phyloP scores from a whole-genome alignment of 2,113 vertebrate species.

The Neotragus moschatus region DNA sequence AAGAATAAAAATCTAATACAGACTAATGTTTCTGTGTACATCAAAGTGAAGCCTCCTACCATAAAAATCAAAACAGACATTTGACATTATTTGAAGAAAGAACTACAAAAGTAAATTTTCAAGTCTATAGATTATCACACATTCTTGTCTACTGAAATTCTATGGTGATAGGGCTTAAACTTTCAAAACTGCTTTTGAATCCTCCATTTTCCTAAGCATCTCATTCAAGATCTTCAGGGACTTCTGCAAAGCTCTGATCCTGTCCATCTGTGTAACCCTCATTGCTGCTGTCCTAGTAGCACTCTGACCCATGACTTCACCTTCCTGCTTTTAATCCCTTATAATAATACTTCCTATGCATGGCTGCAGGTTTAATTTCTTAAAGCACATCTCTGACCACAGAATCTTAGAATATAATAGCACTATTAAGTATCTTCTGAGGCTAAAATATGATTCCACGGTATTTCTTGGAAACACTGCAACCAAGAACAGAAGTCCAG shows the following conservation, averaged over 20 bases:
- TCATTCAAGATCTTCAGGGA: not conserved
- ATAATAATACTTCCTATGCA: not conserved
- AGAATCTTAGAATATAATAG: not conserved
- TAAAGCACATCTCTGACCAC: conserved; percentile 1
- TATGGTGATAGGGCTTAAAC: not conserved
- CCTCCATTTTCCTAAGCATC: not conserved
- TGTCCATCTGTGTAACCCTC: not conserved
- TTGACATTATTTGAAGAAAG: not conserved
- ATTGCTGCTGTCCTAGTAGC: not conserved
- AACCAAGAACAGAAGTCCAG: not conserved
- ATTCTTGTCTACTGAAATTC: not conserved
- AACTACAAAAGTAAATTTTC: not conserved
- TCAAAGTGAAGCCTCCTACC: not conserved
- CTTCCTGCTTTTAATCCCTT: not conserved
- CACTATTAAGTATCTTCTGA: not conserved
- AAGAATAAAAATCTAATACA: conserved; percentile 11
- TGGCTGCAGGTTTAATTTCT: conserved; percentile 14
- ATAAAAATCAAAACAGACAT: not conserved
- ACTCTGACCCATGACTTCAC: not conserved
- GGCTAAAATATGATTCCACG: not conserved
- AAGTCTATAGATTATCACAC: not conserved
- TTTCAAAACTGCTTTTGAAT: not conserved
- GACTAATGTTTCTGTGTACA: not conserved
- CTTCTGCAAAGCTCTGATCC: not conserved
- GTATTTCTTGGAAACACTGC: conserved; percentile 22